phyloP scores from a whole-genome alignment of 2,113 vertebrate genomes.

The Scopus umbretta region DNA sequence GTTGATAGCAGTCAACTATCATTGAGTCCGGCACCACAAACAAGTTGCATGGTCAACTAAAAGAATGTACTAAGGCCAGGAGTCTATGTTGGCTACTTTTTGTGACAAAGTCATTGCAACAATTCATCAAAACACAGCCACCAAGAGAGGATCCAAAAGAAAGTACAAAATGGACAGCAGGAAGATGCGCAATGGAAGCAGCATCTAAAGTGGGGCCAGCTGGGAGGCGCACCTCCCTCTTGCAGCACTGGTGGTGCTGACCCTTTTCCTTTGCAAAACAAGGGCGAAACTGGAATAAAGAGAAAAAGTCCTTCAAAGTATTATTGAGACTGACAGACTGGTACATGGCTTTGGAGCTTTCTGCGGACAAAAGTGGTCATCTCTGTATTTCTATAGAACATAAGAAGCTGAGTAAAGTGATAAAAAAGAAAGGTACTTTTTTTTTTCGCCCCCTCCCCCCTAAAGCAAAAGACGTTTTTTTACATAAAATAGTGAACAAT shows the following conservation, averaged over 20 bases:
- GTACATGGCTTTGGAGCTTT: neutral
- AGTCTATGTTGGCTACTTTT: neutral
- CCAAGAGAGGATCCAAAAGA: neutral
- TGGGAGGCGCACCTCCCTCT: neutral
- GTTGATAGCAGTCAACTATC: neutral
- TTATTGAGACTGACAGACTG: neutral
- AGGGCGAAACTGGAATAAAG: neutral
- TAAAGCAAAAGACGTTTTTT: neutral
- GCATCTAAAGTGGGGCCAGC: neutral
- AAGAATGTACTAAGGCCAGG: neutral
- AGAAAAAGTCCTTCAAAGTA: neutral
- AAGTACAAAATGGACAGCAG: neutral
- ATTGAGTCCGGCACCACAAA: neutral
- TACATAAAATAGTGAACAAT: slow-evolving; percentile 4
- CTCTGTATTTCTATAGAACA: neutral
- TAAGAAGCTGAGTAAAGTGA: neutral
- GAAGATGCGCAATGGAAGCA: neutral
- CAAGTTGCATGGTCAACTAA: neutral
- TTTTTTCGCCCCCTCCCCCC: too few species aligned
- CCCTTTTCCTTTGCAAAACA: neutral
- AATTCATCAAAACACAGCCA: neutral
- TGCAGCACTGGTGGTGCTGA: neutral
- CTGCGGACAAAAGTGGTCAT: neutral
- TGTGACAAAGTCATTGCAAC: neutral
- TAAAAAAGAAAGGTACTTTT: neutral